phyloP scores from a whole-genome alignment of 2,888 invertebrate genomes.

The Ophioninae sp. region DNA sequence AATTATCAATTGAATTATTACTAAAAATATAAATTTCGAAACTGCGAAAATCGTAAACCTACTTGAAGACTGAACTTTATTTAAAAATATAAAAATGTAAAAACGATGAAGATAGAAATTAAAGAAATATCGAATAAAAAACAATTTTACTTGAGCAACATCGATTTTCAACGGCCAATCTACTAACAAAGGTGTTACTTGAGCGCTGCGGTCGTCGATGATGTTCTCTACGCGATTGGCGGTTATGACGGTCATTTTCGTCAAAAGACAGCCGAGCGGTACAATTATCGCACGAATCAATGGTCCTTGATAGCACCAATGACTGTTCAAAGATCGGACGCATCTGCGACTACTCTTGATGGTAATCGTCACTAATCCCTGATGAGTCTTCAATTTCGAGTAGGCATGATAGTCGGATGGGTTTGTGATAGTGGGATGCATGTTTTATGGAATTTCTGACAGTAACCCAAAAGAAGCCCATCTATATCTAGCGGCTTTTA shows the following conservation, averaged over 20 bases:
- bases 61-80: too few species aligned
- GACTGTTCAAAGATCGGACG: conserved; percentile 94
- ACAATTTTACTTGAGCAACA: conserved; percentile 21
- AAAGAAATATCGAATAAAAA: background rate
- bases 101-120: too few species aligned
- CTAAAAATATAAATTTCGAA: too few species aligned
- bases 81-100: too few species aligned
- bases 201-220: conserved; percentile 89
- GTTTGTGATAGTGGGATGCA: background rate
- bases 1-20: too few species aligned
- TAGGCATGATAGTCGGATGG: background rate
- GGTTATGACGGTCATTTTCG: conserved; percentile 93
- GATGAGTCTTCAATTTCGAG: background rate
- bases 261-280: conserved; percentile 93
- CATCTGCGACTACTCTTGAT: conserved; percentile 92
- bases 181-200: conserved; percentile 88
- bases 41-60: too few species aligned
- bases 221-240: conserved; percentile 93
- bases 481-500: background rate
- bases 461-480: background rate
- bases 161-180: conserved; percentile 34
- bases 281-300: conserved; percentile 92
- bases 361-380: conserved; percentile 80
- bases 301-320: conserved; percentile 94
- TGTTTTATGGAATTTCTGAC: background rate